Base-by-base conservation (phyloP, 2,113 vertebrate species). In the Echinops telfairi region DNA sequence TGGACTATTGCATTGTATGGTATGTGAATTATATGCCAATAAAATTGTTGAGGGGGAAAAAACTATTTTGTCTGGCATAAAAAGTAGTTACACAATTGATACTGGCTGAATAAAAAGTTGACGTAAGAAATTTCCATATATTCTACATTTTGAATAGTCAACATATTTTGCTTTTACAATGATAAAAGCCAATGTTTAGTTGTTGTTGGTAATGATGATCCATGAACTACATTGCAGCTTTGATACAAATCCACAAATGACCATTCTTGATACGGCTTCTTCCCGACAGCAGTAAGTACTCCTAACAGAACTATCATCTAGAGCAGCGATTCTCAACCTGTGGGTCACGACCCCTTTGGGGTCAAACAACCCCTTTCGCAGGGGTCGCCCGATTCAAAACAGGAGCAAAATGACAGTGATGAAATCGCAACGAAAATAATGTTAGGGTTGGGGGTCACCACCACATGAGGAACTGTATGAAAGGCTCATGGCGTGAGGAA, bases 181-280 rank as follows among this genome's bases (percentile, higher is more conserved):
- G 23, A 94, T 71, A 89, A 92, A 95, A 94, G 85, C 92, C 71
- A 88, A 73, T 90, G 64, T 81, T 94, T 71, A 22, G 53, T 90
- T 93, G 92, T 53, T 17, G 23, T 53, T 92, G 27, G 31, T 15
- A 71, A 43, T 91, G 43, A 43, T 87, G 62, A 91, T 64, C 38
- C 38, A 93, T 66, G 38, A 33, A 38, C 68, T 89, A 77, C 27
- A 53, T 53, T 9, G 10, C 12, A 86, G 71, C 19, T 20, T 60
- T 96, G 68, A 23, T 38, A 89, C 94, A 89, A 87, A 91, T 33
- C 84, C 47, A 83, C 40, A 58, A 75, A 89, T 60, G 78, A 96
- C 79, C 82, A 29, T 81, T 84, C 64, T 93, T 95, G 83, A 83
- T n/a, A 73, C 92, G 25, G n/a, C n/a, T 83, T 94, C 91, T 90